A percentile compares a stretch with the other conserved stretches of the same genome.
Conservation (phyloP, 2,113 vertebrate genomes). For the Sigmodon hispidus region DNA sequence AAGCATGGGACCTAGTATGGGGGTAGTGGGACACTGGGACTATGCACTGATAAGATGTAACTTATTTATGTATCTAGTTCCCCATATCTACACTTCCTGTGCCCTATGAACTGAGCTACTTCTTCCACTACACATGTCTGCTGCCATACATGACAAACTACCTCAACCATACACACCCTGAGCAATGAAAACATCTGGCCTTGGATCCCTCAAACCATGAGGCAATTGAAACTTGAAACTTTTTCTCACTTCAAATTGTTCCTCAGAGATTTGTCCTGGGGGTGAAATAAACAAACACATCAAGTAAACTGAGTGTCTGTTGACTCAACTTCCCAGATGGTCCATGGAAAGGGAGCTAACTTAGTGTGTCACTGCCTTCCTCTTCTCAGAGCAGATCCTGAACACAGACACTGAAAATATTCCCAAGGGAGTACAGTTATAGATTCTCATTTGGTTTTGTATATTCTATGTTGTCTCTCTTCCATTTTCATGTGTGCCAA, state of each 20-base stretch:
- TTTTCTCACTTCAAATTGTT: neutral
- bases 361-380: neutral
- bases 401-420: neutral
- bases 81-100: neutral
- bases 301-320: neutral
- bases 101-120: accelerated
- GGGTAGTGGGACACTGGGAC: neutral
- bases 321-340: too few species aligned
- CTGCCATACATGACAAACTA: neutral
- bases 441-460: neutral
- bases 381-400: neutral
- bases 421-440: neutral
- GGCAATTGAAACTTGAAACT: neutral
- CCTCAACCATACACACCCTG: neutral
- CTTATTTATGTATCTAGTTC: neutral
- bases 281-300: neutral
- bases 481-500: neutral
- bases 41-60: neutral
- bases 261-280: neutral
- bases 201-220: neutral
- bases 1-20: too few species aligned
- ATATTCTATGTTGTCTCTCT: neutral
- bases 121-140: neutral
- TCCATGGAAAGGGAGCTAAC: neutral
- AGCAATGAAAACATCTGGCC: neutral